Conservation (phyloP, 1,140 invertebrate genomes). For the Catajapyx aquilonaris region DNA sequence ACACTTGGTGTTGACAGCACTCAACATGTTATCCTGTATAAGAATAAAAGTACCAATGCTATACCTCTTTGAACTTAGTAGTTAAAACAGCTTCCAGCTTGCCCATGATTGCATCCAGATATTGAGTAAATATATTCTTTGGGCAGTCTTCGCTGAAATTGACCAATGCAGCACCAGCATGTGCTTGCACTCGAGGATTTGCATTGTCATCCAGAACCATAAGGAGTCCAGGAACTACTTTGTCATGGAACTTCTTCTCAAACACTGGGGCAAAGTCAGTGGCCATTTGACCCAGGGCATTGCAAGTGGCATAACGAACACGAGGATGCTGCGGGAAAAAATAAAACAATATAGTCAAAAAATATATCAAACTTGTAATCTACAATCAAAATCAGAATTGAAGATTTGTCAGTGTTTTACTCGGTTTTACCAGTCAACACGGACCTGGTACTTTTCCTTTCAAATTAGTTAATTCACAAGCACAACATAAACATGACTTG, state of each 20-base stretch:
- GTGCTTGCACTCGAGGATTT: slow-evolving; percentile 84
- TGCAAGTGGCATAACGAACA: slow-evolving; percentile 92
- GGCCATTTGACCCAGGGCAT: slow-evolving; percentile 98
- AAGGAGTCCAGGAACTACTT: slow-evolving; percentile 76
- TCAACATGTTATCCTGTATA: neutral
- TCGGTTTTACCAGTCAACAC: no score
- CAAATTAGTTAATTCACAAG: no score
- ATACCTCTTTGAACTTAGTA: slow-evolving; percentile 76
- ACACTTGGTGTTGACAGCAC: no score
- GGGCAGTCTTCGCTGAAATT: slow-evolving; percentile 99
- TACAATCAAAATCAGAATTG: slow-evolving; percentile 8
- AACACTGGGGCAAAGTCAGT: slow-evolving; percentile 93
- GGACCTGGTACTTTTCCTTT: no score
- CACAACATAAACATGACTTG: no score
- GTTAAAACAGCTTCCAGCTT: slow-evolving; percentile 81
- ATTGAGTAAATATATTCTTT: slow-evolving; percentile 74
- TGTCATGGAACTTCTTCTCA: slow-evolving; percentile 93
- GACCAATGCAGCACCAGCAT: slow-evolving; percentile 83
- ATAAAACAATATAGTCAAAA: slow-evolving; percentile 5
- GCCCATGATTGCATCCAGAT: slow-evolving; percentile 73
- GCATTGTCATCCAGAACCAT: slow-evolving; percentile 74
- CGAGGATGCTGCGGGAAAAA: slow-evolving; percentile 49
- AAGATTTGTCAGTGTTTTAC: no score
- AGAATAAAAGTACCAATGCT: neutral
- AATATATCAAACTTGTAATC: slow-evolving; percentile 9